phyloP scores from a whole-genome alignment of 2,113 vertebrate species.

The Prietella phreatophila region DNA sequence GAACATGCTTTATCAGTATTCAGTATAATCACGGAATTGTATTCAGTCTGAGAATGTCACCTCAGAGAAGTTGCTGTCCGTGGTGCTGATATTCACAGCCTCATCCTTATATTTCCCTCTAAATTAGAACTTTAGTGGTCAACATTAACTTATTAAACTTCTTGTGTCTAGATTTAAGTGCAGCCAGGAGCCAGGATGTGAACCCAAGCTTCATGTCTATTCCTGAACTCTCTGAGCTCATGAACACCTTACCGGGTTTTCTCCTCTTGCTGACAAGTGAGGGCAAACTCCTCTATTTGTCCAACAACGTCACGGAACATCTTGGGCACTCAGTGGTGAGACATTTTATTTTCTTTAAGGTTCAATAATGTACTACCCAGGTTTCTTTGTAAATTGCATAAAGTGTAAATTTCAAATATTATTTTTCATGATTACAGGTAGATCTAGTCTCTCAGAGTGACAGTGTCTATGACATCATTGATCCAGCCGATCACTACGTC shows the following conservation, averaged over 20 bases:
- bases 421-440: slow-evolving; percentile 67
- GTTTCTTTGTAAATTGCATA: not conserved
- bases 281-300: slow-evolving; percentile 87
- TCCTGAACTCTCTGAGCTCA: slow-evolving; percentile 81
- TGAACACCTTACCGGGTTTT: slow-evolving; percentile 83
- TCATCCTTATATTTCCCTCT: not conserved
- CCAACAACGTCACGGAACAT: slow-evolving; percentile 85
- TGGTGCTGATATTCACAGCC: slow-evolving; percentile 41
- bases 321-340: slow-evolving; percentile 91
- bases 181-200: slow-evolving; percentile 56
- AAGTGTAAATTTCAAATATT: not conserved
- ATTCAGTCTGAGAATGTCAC: too few relatives aligned
- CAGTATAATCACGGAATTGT: not conserved
- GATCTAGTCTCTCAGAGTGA: slow-evolving; percentile 87
- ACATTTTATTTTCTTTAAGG: not conserved
- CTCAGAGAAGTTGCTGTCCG: slow-evolving; percentile 42
- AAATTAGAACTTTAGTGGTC: not conserved
- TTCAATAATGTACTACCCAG: not conserved
- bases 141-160: not conserved
- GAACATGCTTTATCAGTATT: not conserved
- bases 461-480: slow-evolving; percentile 86
- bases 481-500: slow-evolving; percentile 79
- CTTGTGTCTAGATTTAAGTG: slow-evolving; percentile 54
- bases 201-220: slow-evolving; percentile 71
- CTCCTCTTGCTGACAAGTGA: slow-evolving; percentile 83